phyloP scores from a whole-genome alignment of 2,888 invertebrate genomes.

The Phaedon cochleariae region DNA sequence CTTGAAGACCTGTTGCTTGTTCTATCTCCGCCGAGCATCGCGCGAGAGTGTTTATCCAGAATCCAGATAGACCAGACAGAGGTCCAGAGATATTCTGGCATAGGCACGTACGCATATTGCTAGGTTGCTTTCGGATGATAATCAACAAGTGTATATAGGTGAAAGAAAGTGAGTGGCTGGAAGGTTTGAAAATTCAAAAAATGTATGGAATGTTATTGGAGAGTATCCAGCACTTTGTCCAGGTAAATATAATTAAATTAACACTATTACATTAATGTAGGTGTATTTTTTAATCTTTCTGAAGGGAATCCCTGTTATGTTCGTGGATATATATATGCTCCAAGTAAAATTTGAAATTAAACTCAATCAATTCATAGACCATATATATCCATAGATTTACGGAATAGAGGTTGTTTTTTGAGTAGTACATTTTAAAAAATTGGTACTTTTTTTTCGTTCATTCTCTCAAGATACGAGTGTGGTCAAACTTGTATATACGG shows the following conservation, averaged over 20 bases:
- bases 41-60: background rate
- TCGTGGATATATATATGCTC: no score
- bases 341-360: no score
- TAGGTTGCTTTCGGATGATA: no score
- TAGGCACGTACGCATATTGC: background rate
- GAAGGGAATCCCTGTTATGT: no score
- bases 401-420: no score
- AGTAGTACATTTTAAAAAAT: no score
- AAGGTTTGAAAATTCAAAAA: constrained; percentile 7
- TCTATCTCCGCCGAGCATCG: background rate
- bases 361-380: no score
- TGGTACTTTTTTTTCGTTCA: no score
- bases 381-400: no score
- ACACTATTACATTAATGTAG: background rate
- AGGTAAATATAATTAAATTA: constrained; percentile 59
- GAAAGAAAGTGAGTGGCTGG: background rate
- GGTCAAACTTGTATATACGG: no score
- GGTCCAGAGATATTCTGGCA: background rate
- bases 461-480: no score
- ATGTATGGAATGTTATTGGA: constrained; percentile 75
- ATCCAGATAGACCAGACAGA: background rate
- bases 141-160: background rate
- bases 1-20: background rate
- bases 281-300: background rate
- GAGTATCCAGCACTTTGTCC: constrained; percentile 70